A percentile compares a stretch with the other conserved stretches of the same genome.
phyloP scores from a whole-genome alignment of 2,113 vertebrate species.

The Chelonoidis abingdonii region DNA sequence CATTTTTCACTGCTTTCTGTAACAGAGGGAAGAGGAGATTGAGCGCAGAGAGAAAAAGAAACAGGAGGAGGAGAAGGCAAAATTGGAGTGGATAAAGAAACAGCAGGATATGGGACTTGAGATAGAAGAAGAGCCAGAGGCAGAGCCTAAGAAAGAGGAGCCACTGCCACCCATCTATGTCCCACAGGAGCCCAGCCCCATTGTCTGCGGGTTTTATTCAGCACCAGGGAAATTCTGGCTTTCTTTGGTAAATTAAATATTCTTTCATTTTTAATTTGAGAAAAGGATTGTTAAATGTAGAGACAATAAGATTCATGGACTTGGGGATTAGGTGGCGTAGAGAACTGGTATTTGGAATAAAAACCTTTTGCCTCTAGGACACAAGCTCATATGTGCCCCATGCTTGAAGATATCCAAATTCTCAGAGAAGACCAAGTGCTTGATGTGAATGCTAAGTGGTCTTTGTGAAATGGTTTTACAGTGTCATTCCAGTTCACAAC shows the following conservation, averaged over 20 bases:
- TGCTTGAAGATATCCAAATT: not conserved
- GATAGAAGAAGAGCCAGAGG: conserved; percentile 55
- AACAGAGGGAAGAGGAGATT: conserved; percentile 85
- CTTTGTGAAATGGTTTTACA: not conserved
- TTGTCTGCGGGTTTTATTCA: conserved; percentile 93
- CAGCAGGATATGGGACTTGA: conserved; percentile 66
- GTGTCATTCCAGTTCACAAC: not conserved
- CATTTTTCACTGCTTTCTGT: conserved; percentile 29
- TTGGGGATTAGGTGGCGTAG: not conserved
- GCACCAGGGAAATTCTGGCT: conserved; percentile 91
- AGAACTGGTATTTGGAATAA: not conserved
- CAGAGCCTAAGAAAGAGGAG: conserved; percentile 75
- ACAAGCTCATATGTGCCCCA: not conserved
- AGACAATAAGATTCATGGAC: not conserved
- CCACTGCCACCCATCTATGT: conserved; percentile 82
- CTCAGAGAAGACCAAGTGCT: not conserved
- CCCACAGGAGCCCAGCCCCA: conserved; percentile 85
- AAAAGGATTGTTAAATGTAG: not conserved
- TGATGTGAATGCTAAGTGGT: not conserved
- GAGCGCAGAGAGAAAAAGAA: conserved; percentile 67
- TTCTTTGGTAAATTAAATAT: conserved; percentile 86
- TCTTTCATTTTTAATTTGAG: not conserved
- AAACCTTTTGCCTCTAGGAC: not conserved
- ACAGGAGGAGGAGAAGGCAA: conserved; percentile 71
- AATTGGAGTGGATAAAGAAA: conserved; percentile 63